Percentiles rank a stretch among this genome's conserved stretches.
These are phyloP conservation scores for Alligator sinensis DNA, from an alignment of 2,113 vertebrate genomes.

Conservation along the genomic window DNA sequence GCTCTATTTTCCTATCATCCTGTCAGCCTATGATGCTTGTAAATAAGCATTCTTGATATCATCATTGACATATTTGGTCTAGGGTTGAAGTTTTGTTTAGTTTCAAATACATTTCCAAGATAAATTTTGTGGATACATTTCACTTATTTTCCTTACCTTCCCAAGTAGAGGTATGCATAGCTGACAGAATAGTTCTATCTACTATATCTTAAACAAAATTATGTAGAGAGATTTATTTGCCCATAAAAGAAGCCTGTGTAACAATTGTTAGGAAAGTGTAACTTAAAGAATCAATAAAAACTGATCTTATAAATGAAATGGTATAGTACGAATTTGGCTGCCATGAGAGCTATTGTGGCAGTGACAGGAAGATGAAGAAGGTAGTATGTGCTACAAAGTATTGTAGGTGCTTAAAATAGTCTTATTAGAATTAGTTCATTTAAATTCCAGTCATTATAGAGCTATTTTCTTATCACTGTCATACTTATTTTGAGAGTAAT, in stretches of 20 bases:
- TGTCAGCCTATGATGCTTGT: background rate
- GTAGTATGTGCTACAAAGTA: background rate
- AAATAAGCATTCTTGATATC: background rate
- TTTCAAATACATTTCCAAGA: background rate
- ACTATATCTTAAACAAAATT: background rate
- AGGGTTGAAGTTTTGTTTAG: background rate
- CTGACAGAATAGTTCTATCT: background rate
- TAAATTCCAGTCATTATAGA: constrained; percentile 1
- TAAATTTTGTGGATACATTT: background rate
- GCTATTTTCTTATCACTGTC: constrained; percentile 1
- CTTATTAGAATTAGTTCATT: background rate
- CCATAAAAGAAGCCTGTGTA: background rate
- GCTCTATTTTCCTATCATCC: too few relatives aligned
- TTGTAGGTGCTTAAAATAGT: background rate
- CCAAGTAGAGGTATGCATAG: background rate
- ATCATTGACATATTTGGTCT: background rate
- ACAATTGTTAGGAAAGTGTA: background rate
- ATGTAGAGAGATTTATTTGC: background rate
- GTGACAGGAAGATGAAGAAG: constrained; percentile 11
- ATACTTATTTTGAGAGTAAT: constrained; percentile 16
- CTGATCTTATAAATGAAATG: background rate
- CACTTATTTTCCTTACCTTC: background rate
- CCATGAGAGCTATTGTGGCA: background rate
- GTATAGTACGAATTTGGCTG: background rate
- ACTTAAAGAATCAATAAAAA: background rate